Percentiles rank a stretch among this genome's conserved stretches.
Evolutionary conservation across 2,113 vertebrate species (phyloP).

Genomic region (Micronycteris hirsuta): DNA sequence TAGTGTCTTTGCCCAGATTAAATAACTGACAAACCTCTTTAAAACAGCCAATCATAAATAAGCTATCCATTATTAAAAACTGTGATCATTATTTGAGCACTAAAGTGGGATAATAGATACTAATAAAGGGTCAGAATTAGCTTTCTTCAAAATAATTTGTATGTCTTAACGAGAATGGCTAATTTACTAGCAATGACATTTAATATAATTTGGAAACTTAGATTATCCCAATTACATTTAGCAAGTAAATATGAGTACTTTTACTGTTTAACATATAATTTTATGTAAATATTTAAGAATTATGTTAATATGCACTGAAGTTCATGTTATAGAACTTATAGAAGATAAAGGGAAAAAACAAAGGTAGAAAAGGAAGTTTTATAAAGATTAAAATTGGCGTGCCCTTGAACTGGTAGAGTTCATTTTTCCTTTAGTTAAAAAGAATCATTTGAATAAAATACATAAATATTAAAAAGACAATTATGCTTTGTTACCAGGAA

Average conservation of each 20-base stretch:
- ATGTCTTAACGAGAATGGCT: background rate
- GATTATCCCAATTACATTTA: background rate
- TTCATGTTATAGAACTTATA: constrained; percentile 12
- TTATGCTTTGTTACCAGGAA: constrained; percentile 72
- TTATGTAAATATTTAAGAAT: constrained; percentile 9
- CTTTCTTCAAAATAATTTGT: background rate
- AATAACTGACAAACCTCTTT: background rate
- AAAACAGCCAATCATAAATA: background rate
- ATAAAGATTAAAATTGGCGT: constrained; percentile 48
- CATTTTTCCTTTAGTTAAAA: constrained; percentile 69
- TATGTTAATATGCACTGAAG: background rate
- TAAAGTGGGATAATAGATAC: background rate
- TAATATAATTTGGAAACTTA: background rate
- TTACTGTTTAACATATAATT: background rate
- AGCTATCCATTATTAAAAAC: background rate
- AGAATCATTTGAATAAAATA: constrained; percentile 66
- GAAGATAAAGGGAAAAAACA: background rate
- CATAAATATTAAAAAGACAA: constrained; percentile 74
- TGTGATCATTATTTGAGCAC: background rate
- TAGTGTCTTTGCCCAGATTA: background rate
- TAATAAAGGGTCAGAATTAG: background rate
- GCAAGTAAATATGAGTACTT: background rate
- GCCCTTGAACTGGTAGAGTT: constrained; percentile 62
- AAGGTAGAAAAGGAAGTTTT: constrained; percentile 23
- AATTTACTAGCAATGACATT: background rate